Evolutionary conservation across 2,888 invertebrate genomes (phyloP), one percentile per base, ranked within the genome.

Genomic region (Melikaiella ostensackeni): DNA sequence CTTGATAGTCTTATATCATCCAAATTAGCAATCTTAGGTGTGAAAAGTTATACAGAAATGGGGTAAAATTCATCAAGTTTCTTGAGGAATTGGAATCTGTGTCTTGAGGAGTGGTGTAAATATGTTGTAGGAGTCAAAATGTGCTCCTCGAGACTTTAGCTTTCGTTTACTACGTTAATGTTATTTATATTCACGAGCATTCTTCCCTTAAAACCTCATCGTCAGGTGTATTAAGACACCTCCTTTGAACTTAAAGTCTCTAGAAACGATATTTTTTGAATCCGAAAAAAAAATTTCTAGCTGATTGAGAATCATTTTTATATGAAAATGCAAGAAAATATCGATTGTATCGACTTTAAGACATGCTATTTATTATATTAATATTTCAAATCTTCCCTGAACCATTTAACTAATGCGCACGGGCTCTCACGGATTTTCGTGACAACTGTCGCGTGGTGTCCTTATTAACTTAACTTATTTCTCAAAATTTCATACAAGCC

Each of bases 391-490:
- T 50, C 62, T 46, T 21, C 64, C 76, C n/a, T 46, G n/a, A 50
- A 19, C 3, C 50, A 50, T 46, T 21, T 35, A 77, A 79, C 79
- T 38, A 78, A 79, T 30, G 42, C 63, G 75, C 78, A 79, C 66
- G 75, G 70, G 78, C 80, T 80, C 2, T 30, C 66, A 74, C 76
- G 62, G 75, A 66, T 75, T 76, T 77, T 75, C 76, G 66, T 61
- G 70, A 76, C 30, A 16, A 78, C 78, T 76, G 6, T n/a, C 19
- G 50, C 21, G 50, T 2, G 6, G 50, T 75, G 78, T 80, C 79
- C 84, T 80, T 81, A 85, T 86, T 89, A 89, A 89, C 88, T 83
- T 90, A 89, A 90, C 86, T 90, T 90, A 90, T 90, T 90, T 83
- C 82, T 87, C 86, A 77, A 88, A 87, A 87, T 85, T 82, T 74